Conservation (phyloP, 2,113 vertebrate species). For the Globicephala melas region DNA sequence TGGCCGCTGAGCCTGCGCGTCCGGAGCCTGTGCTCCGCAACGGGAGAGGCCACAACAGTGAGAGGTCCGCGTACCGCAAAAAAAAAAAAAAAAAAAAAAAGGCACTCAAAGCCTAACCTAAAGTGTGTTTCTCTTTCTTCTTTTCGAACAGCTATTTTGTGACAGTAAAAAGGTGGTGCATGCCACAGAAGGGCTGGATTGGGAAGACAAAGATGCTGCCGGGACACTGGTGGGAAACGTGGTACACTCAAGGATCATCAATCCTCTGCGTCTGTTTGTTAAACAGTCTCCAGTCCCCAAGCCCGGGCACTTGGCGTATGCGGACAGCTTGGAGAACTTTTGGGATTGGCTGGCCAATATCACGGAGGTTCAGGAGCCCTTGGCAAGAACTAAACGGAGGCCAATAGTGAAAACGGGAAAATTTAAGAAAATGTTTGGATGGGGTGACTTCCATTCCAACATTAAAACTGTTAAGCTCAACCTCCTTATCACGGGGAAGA, state of each 20-base stretch:
- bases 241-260: slow-evolving; percentile 89
- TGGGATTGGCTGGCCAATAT: slow-evolving; percentile 99
- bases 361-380: slow-evolving; percentile 91
- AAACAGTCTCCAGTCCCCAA: slow-evolving; percentile 89
- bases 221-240: slow-evolving; percentile 88
- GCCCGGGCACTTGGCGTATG: slow-evolving; percentile 90
- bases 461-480: slow-evolving; percentile 99
- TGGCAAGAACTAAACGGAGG: slow-evolving; percentile 97
- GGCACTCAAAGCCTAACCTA: neutral
- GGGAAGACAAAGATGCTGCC: slow-evolving; percentile 88
- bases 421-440: slow-evolving; percentile 99
- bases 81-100: no score
- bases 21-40: no score
- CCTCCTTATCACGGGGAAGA: slow-evolving; percentile 98
- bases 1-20: no score
- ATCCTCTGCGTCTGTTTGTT: slow-evolving; percentile 94
- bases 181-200: slow-evolving; percentile 88
- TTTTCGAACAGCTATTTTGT: slow-evolving; percentile 87
- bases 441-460: slow-evolving; percentile 99
- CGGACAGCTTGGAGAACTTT: slow-evolving; percentile 93
- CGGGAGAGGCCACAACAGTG: no score
- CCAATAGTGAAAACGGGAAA: slow-evolving; percentile 99
- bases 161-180: slow-evolving; percentile 81
- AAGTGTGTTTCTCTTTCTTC: slow-evolving; percentile 39
- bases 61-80: no score